Evolutionary conservation across 2,888 invertebrate species (phyloP), one percentile per base, ranked within the genome.

Genomic region (Brachypalpus laphriformis): DNA sequence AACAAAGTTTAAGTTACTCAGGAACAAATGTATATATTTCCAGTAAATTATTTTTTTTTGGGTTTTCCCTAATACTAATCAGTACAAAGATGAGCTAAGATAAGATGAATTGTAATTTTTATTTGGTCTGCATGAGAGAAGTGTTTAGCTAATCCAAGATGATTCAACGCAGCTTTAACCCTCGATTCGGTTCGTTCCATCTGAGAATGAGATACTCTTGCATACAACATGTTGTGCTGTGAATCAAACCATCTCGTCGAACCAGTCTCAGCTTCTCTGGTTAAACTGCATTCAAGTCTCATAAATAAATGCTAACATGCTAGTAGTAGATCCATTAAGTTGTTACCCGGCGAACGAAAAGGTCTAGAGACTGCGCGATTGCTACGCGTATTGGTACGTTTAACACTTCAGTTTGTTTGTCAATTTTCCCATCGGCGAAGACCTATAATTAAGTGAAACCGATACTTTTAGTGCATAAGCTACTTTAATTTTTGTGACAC

Each of bases 241-340:
- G 22, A 34, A 11, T 70, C 74, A n/a, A 59, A 81, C 81, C 56
- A 68, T 56, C 42, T 47, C 54, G 20, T 81, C 68, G 54, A 68
- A 75, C 81, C 40, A 59, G 56, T 70, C 54, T 56, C 20, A 49
- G 16, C 5, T 31, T 45, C 61, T 20, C 22, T 25, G 11, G 34
- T 57, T 40, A 49, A 37, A 61, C 37, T 82, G 82, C 59, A 72
- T 61, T 68, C 49, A 31, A 63, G 68, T 42, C 63, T 74, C 68
- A 83, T 85, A 85, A 85, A 85, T 85, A 85, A 75, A 66, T 85
- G 80, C 42, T 75, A 71, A 45, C 65, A 47, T 51, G 54, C 42
- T 31, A 54, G 45, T 37, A 45, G 56, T 22, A 31, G 47, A 54
- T 75, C 40, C 71, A 85, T 71, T 80, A 56, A 75, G 70, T 85